Evolutionary conservation across 2,113 vertebrate genomes (phyloP), one percentile per base, ranked within the genome.

Genomic region (Cyphomyrus plagiostoma): DNA sequence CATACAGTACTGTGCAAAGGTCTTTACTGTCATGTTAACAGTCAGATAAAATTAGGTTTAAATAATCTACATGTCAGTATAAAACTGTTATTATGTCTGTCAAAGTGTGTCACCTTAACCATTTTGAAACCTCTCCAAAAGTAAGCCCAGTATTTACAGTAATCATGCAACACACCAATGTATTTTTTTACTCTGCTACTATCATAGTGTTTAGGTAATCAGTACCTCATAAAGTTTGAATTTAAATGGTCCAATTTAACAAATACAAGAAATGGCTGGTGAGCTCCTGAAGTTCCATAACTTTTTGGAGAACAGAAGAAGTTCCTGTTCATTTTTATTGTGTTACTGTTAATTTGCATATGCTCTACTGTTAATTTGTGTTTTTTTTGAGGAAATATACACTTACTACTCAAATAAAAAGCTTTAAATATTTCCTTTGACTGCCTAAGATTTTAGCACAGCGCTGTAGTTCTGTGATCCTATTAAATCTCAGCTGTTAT

Each of bases 401-500:
- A 26, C 9, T 66, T 66, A 30, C 26, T 30, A 30, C 62, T 11
- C n/a, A 70, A 26, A 13, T 70, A 26, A 70, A 70, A 11, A 70
- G n/a, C 62, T 30, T 70, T 70, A 70, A 70, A 70, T 26, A 4
- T 70, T 30, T 70, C 62, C 62, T 30, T 15, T 30, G n/a, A 70
- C 62, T 70, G 62, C 26, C 62, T 70, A 70, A 70, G 26, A 30
- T 26, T 70, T 62, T 70, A 30, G 62, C 62, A 13, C 62, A 58
- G 52, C 10, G 17, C 53, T 58, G 53, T 52, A 26, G 8, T 35
- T 30, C 21, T 58, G 26, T 42, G 19, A 50, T 88, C 50, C 70
- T 89, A 89, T 80, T 58, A 77, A 80, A 88, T 48, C 77, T 42
- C 85, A 50, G 89, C 89, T 90, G 91, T 92, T 80, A 80, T 89